Evolutionary conservation across 2,797 vertebrate species (phyloP).

Genomic region (Neomorphus geoffroyi): DNA sequence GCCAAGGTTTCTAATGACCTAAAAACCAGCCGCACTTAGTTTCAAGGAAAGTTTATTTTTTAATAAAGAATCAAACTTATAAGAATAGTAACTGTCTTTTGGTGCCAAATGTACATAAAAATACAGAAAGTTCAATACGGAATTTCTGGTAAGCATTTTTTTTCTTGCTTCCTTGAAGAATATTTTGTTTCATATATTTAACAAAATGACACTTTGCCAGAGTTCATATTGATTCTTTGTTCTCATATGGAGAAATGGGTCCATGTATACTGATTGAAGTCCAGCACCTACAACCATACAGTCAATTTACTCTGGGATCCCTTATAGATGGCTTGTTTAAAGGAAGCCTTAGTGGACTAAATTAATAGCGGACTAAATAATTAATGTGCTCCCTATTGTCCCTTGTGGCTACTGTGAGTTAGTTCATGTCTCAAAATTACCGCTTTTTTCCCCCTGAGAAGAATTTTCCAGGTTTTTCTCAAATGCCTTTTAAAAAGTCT

Average conservation of each 20-base stretch:
- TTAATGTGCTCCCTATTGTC: neutral
- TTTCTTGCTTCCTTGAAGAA: neutral
- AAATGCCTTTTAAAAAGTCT: neutral
- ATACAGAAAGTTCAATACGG: neutral
- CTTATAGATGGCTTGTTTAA: neutral
- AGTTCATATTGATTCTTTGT: neutral
- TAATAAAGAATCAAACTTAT: neutral
- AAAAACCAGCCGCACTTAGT: neutral
- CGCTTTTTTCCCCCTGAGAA: neutral
- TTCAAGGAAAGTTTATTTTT: neutral
- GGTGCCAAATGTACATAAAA: neutral
- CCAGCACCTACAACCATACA: neutral
- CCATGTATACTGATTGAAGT: neutral
- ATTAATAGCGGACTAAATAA: too few species aligned
- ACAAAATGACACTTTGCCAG: neutral
- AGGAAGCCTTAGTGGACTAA: neutral
- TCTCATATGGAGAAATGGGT: neutral
- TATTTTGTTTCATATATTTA: neutral
- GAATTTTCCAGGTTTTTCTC: neutral
- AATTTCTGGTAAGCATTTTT: neutral
- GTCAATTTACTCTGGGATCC: neutral
- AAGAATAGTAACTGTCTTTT: neutral
- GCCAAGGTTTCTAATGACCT: neutral
- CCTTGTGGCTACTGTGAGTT: neutral
- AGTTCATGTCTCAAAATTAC: neutral